Evolutionary conservation across 2,888 invertebrate genomes (phyloP).

Genomic region (Griposia aprilina): DNA sequence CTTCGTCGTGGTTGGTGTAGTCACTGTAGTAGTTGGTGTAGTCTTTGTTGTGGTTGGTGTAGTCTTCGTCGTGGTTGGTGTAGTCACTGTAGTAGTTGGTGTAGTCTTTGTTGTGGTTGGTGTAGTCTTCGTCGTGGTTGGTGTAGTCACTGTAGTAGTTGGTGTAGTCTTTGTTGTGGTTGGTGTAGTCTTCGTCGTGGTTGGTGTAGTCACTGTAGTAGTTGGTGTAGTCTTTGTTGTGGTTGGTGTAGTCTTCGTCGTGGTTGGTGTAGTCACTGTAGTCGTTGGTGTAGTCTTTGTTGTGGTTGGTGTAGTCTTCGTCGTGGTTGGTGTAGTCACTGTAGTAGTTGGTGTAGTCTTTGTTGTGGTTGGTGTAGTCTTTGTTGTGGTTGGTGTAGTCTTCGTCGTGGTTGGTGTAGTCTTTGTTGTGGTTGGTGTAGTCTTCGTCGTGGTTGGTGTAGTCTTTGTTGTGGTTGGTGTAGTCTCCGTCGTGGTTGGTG

Average conservation of each 20-base stretch:
- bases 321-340: accelerated
- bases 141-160: neutral
- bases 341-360: neutral
- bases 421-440: neutral
- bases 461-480: neutral
- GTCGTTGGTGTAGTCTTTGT: neutral
- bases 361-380: neutral
- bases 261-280: neutral
- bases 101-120: too few relatives aligned
- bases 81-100: too few relatives aligned
- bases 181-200: neutral
- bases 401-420: neutral
- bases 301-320: neutral
- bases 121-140: too few relatives aligned
- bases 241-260: neutral
- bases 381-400: neutral
- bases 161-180: neutral
- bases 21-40: too few relatives aligned
- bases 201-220: accelerated
- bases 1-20: neutral
- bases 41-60: too few relatives aligned
- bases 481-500: too few relatives aligned
- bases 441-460: neutral
- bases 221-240: neutral
- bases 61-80: too few relatives aligned